These are phyloP conservation scores for Taeniopygia guttata DNA, from an alignment of 2,797 vertebrate species.

Conservation along the genomic window DNA sequence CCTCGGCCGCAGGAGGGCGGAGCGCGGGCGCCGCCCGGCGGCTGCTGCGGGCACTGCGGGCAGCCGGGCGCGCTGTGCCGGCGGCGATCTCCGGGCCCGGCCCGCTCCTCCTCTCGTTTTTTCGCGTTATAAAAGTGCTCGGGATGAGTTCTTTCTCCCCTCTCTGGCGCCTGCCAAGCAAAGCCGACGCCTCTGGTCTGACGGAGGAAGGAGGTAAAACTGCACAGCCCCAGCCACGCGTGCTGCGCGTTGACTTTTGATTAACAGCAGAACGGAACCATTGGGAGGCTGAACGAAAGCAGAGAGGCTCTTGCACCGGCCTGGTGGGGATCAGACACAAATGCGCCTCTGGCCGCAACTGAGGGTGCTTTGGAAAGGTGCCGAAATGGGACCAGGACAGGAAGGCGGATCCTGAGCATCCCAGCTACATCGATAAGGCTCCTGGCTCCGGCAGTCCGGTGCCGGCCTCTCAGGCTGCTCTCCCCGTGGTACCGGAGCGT, in stretches of 20 bases:
- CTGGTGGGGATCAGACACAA: not conserved
- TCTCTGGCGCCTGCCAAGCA: not conserved
- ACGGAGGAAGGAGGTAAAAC: not conserved
- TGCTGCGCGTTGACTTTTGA: not conserved
- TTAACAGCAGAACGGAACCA: rapidly evolving
- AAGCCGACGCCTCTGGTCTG: not conserved
- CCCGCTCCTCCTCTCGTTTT: not conserved
- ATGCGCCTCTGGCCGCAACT: not conserved
- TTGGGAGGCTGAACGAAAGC: not conserved
- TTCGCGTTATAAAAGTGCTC: too few species aligned
- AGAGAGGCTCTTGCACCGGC: not conserved
- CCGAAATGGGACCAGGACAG: not conserved
- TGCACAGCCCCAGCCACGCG: rapidly evolving
- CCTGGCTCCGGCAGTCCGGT: not conserved
- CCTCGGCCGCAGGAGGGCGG: not conserved
- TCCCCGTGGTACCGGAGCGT: rapidly evolving
- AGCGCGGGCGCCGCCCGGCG: not conserved
- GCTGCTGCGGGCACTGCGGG: not conserved
- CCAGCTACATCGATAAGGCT: too few species aligned
- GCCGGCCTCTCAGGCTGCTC: not conserved
- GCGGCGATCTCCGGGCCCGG: not conserved
- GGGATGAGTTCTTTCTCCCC: rapidly evolving
- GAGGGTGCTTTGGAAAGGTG: not conserved
- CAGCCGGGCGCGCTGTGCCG: too few species aligned
- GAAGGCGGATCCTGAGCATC: not conserved